Base-by-base conservation (phyloP, 1,140 invertebrate genomes). In the Drosophila triauraria region DNA sequence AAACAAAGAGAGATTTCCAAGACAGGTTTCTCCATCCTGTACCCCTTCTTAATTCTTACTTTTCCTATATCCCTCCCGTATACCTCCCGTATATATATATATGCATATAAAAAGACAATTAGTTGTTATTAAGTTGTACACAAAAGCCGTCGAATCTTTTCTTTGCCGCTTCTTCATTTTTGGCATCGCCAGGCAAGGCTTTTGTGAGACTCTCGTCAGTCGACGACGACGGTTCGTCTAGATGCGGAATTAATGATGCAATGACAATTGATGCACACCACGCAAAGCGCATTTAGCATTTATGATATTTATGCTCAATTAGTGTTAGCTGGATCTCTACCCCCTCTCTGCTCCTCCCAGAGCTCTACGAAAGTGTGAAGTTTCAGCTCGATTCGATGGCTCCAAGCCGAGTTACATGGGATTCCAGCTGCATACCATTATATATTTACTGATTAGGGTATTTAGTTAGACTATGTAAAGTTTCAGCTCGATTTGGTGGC, bases 51-150 rank as follows among this genome's bases (percentile, higher is more conserved):
- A n/a, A n/a, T 27, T 15, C 17, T 30, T 40, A 38, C 35, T 47
- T 71, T 72, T 58, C 68, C 50, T 57, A 69, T 48, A 54, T 58
- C 40, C 38, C 43, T 58, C 40, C 38, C 43, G 57, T 42, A 56
- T 43, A 30, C 30, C 48, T 54, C 35, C 12, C 40, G 27, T 46
- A 12, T 57, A 54, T 72, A 47, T 43, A 54, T 72, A 47, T 43
- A 60, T 90, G 85, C 78, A 82, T 85, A 90, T 90, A 90, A 90
- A 90, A 90, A 90, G 85, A 90, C 85, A 90, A 90, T 90, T 90
- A 90, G 85, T 90, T 72, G 85, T 90, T 90, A 90, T 90, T 90
- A 90, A 90, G 85, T 90, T 87, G 83, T 87, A 65, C 80, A 85
- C 70, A 88, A 88, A 83, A 76, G 81, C 74, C 81, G 70, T 85